These are phyloP conservation scores for Amazonetta brasiliensis DNA, from an alignment of 2,797 vertebrate species.

Conservation along the genomic window DNA sequence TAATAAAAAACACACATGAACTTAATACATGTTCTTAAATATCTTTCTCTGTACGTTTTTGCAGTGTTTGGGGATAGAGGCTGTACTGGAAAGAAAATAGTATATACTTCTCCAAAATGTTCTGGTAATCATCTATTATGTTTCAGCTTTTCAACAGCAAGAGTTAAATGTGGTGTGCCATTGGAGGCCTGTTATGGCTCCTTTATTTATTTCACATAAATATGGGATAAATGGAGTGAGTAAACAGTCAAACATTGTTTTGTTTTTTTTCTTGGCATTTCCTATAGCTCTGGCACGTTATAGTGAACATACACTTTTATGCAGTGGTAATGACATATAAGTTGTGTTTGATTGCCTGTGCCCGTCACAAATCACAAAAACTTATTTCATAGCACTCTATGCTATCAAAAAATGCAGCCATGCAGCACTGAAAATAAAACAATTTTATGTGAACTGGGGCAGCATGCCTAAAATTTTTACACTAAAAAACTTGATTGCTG, in stretches of 20 bases:
- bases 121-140: not conserved
- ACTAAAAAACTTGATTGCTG: not conserved
- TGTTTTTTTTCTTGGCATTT: slow-evolving; percentile 10
- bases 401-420: slow-evolving; percentile 31
- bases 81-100: not conserved
- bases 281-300: not conserved
- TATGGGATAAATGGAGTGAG: slow-evolving; percentile 34
- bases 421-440: slow-evolving; percentile 36
- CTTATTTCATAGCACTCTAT: slow-evolving; percentile 26
- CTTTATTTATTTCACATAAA: slow-evolving; percentile 31
- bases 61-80: not conserved
- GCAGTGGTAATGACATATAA: slow-evolving; percentile 19
- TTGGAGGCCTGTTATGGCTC: not conserved
- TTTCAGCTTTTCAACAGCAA: slow-evolving; percentile 9
- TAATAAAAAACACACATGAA: too few relatives aligned
- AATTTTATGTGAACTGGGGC: not conserved
- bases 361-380: slow-evolving; percentile 60
- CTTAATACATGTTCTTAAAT: not conserved
- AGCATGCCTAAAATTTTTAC: not conserved
- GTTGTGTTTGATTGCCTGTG: slow-evolving; percentile 47
- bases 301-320: not conserved
- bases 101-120: not conserved
- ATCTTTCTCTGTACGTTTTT: not conserved
- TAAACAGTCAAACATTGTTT: slow-evolving; percentile 30
- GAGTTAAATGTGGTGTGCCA: not conserved